These are phyloP conservation scores for Drosophila yooni DNA, from an alignment of 2,888 invertebrate species.

Conservation along the genomic window DNA sequence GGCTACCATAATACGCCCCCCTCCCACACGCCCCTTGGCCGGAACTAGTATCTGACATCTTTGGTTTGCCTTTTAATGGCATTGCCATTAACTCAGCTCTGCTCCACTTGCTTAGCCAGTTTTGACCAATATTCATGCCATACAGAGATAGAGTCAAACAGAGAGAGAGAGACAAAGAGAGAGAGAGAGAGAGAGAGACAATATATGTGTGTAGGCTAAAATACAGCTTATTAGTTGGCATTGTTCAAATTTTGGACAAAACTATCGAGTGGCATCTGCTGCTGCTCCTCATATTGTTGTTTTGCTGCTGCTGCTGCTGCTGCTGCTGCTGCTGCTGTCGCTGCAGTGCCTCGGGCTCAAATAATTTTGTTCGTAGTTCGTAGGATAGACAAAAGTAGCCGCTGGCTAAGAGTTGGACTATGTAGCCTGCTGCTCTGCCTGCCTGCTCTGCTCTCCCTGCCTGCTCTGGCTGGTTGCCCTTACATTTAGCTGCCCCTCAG, in stretches of 20 bases:
- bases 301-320: slow-evolving; percentile 20
- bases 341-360: slow-evolving; percentile 42
- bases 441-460: background rate
- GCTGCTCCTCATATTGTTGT: slow-evolving; percentile 7
- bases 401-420: slow-evolving; percentile 31
- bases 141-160: too few relatives aligned
- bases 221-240: slow-evolving; percentile 69
- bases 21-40: background rate
- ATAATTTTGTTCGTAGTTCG: slow-evolving; percentile 56
- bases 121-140: slow-evolving; percentile 43
- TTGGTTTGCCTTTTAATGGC: slow-evolving; percentile 62
- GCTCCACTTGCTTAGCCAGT: slow-evolving; percentile 40
- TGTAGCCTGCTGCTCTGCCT: background rate
- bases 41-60: slow-evolving; percentile 42
- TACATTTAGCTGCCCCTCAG: slow-evolving; percentile 9
- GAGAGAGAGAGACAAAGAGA: background rate
- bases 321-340: slow-evolving; percentile 20
- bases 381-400: slow-evolving; percentile 53
- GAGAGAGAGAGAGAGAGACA: background rate
- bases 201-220: slow-evolving; percentile 21
- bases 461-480: slow-evolving; percentile 1
- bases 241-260: slow-evolving; percentile 63
- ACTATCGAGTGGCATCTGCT: slow-evolving; percentile 65
- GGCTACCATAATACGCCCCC: slow-evolving; percentile 57
- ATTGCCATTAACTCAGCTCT: slow-evolving; percentile 55